A percentile compares a stretch with the other conserved stretches of the same genome.
Evolutionary conservation across 2,888 invertebrate species (phyloP).

Genomic region (Autographa gamma): DNA sequence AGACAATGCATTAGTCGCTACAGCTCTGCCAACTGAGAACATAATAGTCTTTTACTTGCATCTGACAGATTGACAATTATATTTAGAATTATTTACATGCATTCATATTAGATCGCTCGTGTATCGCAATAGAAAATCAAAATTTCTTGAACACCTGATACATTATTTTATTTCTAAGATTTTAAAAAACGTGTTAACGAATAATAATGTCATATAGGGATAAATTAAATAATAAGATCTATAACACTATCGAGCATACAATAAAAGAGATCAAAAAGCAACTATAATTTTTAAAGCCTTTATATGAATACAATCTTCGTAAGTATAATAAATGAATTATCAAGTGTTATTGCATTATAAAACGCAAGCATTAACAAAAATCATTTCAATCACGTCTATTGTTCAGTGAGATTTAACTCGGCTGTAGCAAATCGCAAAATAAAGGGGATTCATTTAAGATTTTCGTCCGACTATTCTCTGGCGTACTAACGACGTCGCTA

Average conservation of each 20-base stretch:
- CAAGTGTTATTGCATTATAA: not conserved
- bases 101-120: conserved; percentile 9
- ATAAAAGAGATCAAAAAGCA: too few relatives aligned
- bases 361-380: not conserved
- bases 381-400: not conserved
- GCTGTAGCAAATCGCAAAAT: not conserved
- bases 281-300: too few relatives aligned
- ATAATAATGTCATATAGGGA: too few relatives aligned
- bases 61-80: conserved; percentile 50
- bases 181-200: too few relatives aligned
- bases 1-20: conserved; percentile 55
- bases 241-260: too few relatives aligned
- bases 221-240: too few relatives aligned
- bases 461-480: not conserved
- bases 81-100: conserved; percentile 25
- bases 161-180: not conserved
- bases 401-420: not conserved
- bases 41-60: conserved; percentile 62
- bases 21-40: conserved; percentile 57
- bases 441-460: conserved; percentile 1
- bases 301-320: too few relatives aligned
- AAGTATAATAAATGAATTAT: too few relatives aligned
- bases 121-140: not conserved
- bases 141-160: not conserved
- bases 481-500: not conserved